Evolutionary conservation across 2,888 invertebrate genomes (phyloP), one percentile per base, ranked within the genome.

Genomic region (Chrysotoxum bicinctum): DNA sequence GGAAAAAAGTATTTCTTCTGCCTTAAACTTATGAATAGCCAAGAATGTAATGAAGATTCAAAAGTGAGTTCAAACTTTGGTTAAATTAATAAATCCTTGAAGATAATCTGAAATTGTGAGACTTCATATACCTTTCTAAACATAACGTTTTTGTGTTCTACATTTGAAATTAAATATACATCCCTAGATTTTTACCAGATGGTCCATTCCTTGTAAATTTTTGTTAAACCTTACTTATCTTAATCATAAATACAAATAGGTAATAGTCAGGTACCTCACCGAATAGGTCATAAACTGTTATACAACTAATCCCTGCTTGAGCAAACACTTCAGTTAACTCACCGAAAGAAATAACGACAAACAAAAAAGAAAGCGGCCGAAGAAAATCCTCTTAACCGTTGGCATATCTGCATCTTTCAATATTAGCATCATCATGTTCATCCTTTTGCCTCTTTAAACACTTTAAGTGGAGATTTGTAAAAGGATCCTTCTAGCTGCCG

Each of bases 401-500:
- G 37, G 64, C n/a, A 52, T 64, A 74, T 74, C 69, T 81, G 78
- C 56, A 74, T 60, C 75, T 54, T 66, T 52, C 45, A 58, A 50
- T 60, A 75, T 66, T 45, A 75, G 45, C 50, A 75, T 66, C 78
- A 66, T 70, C 69, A 78, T 54, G n/a, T 58, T 64, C 58, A 72
- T 76, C 66, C 76, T 60, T 58, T 70, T 70, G 32, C 66, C 37
- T 76, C 66, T 64, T 19, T 58, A 68, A 76, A 60, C 79, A 75
- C 70, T 76, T 79, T 75, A 75, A 84, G 43, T 72, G 79, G 64
- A 70, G 79, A 84, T 84, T 84, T 84, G 79, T 76, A 84, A 84
- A 52, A 60, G 84, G 79, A 84, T 84, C 84, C 78, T 50, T 66
- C 23, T 43, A 19, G 32, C 48, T 23, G 40, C 66, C 30, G 62